Conservation (phyloP, 2,113 vertebrate species). For the Lasiurus borealis region DNA sequence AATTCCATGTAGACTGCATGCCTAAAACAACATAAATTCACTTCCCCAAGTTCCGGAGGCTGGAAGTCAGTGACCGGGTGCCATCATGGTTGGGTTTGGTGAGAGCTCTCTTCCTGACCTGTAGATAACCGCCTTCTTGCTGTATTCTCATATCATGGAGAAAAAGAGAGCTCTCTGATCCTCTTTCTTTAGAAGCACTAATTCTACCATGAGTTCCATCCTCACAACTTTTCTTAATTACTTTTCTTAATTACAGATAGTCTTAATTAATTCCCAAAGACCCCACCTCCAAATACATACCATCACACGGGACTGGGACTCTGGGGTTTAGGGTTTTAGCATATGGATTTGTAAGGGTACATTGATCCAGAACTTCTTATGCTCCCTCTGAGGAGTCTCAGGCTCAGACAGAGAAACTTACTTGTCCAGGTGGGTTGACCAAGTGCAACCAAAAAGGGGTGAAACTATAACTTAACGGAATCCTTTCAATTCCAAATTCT, state of each 20-base stretch:
- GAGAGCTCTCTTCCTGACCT: not conserved
- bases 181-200: not conserved
- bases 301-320: not conserved
- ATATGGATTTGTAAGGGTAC: too few relatives aligned
- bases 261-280: too few relatives aligned
- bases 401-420: not conserved
- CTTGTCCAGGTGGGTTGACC: not conserved
- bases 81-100: not conserved
- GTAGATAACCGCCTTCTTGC: not conserved
- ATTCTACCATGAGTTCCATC: not conserved
- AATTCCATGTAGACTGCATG: not conserved
- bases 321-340: not conserved
- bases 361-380: accelerated
- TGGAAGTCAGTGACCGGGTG: not conserved
- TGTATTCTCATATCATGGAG: not conserved
- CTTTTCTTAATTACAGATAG: too few relatives aligned
- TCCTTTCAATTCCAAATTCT: not conserved
- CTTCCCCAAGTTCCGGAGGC: not conserved
- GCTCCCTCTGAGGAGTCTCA: not conserved
- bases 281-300: not conserved
- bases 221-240: not conserved
- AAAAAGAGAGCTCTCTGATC: not conserved
- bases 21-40: not conserved
- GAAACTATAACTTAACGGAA: not conserved
- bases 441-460: not conserved